These are phyloP conservation scores for Pipistrellus pygmaeus DNA, from an alignment of 2,797 vertebrate species.

Conservation along the genomic window DNA sequence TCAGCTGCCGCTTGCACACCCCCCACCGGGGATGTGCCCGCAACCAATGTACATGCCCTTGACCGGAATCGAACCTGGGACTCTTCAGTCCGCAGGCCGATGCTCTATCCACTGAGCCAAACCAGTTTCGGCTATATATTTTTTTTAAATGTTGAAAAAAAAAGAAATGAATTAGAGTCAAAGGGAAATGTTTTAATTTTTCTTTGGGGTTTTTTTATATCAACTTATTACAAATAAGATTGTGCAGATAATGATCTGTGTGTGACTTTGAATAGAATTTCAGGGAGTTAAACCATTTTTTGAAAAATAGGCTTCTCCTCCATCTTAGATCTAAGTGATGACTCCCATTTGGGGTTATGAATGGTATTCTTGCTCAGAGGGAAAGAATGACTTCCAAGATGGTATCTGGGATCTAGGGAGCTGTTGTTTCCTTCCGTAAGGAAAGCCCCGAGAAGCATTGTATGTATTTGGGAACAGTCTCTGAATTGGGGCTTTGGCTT, in stretches of 20 bases:
- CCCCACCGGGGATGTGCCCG: too few species aligned
- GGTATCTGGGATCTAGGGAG: neutral
- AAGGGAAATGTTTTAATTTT: neutral
- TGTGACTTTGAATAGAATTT: neutral
- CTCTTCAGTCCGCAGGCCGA: too few species aligned
- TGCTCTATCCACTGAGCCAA: too few species aligned
- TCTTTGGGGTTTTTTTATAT: neutral
- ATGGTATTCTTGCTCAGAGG: conserved; percentile 11
- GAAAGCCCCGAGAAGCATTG: fast-evolving
- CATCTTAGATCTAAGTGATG: neutral
- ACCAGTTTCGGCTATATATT: too few species aligned
- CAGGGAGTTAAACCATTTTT: neutral
- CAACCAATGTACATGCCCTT: too few species aligned
- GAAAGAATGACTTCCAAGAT: conserved; percentile 16
- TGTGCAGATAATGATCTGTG: conserved; percentile 10
- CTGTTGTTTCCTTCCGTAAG: neutral
- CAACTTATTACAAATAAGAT: neutral
- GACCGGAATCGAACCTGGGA: too few species aligned
- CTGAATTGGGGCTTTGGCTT: neutral
- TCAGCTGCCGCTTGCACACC: too few species aligned
- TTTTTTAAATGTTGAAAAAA: neutral
- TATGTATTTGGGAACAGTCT: neutral
- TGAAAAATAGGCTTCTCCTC: neutral
- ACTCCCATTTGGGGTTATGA: neutral
- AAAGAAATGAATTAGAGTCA: neutral